Percentiles rank a stretch among this genome's conserved stretches.
Conservation (phyloP, 2,888 invertebrate species). For the Cosmia pyralina region DNA sequence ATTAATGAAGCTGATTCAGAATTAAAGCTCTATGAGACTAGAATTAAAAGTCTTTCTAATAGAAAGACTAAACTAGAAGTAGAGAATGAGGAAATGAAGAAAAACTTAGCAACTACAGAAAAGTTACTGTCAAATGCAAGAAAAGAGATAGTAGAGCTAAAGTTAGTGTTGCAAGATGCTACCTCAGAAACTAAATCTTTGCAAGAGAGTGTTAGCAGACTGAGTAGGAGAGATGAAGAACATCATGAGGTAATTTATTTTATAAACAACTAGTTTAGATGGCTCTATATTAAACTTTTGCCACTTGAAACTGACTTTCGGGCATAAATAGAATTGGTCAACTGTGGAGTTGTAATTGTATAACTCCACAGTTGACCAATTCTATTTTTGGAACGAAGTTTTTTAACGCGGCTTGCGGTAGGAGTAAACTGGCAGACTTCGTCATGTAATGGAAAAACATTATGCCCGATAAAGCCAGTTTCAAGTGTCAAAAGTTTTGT, state of each 20-base stretch:
- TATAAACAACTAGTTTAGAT: neutral
- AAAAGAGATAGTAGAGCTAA: slow-evolving; percentile 92
- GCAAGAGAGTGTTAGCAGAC: slow-evolving; percentile 86
- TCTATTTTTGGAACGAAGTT: neutral
- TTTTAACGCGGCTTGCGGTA: no score
- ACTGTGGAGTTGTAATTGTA: neutral
- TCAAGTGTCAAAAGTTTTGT: no score
- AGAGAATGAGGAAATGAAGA: slow-evolving; percentile 91
- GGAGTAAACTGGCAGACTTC: no score
- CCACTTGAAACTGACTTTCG: no score
- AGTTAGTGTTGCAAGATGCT: slow-evolving; percentile 91
- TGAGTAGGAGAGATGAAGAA: slow-evolving; percentile 76
- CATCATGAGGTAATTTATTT: slow-evolving; percentile 75
- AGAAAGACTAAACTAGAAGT: slow-evolving; percentile 91
- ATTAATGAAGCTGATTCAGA: slow-evolving; percentile 81
- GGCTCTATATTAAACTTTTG: no score
- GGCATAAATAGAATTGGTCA: no score
- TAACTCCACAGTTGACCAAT: neutral
- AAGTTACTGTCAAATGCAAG: slow-evolving; percentile 92
- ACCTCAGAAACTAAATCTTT: slow-evolving; percentile 91
- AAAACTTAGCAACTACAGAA: slow-evolving; percentile 90
- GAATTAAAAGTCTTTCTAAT: slow-evolving; percentile 85
- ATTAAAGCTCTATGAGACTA: slow-evolving; percentile 85
- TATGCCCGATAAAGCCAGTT: no score
- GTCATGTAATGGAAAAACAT: no score